Conservation (phyloP, 2,797 vertebrate genomes). For the Coilia nasus region DNA sequence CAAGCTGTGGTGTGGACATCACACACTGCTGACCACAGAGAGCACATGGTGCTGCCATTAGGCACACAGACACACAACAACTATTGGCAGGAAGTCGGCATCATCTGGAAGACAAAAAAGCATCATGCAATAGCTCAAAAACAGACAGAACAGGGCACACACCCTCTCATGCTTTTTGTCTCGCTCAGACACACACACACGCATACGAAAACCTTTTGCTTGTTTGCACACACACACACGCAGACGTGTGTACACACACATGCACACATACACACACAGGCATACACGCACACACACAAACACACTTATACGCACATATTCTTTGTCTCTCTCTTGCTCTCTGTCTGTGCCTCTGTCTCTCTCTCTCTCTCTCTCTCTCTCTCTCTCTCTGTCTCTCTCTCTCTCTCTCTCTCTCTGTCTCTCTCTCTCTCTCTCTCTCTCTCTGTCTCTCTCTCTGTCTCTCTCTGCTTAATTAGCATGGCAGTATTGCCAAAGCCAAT, state of each 20-base stretch:
- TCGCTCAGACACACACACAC: neutral
- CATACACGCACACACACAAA: neutral
- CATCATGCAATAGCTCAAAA: slow-evolving; percentile 11
- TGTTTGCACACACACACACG: neutral
- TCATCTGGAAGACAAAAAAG: neutral
- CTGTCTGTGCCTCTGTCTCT: too few relatives aligned
- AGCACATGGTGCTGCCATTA: slow-evolving; percentile 11
- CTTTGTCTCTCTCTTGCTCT: too few relatives aligned
- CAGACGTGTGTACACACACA: neutral
- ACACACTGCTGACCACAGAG: neutral
- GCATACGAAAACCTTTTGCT: neutral
- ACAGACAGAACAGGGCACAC: neutral
- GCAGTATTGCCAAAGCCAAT: too few relatives aligned
- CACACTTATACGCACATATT: too few relatives aligned
- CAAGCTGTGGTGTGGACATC: neutral
- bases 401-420: too few relatives aligned
- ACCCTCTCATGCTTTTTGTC: too few relatives aligned
- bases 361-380: too few relatives aligned
- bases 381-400: too few relatives aligned
- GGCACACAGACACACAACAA: neutral
- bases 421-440: too few relatives aligned
- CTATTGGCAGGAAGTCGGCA: neutral
- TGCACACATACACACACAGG: slow-evolving; percentile 9
- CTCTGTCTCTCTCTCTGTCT: too few relatives aligned
- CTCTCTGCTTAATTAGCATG: too few relatives aligned